Evolutionary conservation across 2,888 invertebrate species (phyloP), one percentile per base, ranked within the genome.

Genomic region (Drosophila suboccidentalis): DNA sequence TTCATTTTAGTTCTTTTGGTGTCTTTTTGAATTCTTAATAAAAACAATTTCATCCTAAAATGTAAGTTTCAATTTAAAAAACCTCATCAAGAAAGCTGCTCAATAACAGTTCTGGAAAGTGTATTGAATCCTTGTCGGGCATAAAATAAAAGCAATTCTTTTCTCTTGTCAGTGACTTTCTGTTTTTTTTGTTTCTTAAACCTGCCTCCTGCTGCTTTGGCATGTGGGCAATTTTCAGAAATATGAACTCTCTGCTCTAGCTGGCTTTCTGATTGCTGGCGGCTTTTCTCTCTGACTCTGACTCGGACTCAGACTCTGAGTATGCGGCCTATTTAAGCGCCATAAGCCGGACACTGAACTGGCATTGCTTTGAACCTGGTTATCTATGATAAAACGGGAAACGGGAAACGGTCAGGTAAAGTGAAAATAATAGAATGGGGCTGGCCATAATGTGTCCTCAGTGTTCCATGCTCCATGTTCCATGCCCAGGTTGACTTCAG

Each of bases 181-280:
- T 47, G n/a, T 15, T 29, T 41, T 17, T 46, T 54, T 15, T 29
- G 6, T 44, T 41, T 60, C 34, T 43, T 34, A 8, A 50, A 17
- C 17, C 15, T 67, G 55, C 47, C 41, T 34, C 38, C 29, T 60
- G 54, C 47, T 59, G 41, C 34, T 60, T 41, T 61, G 71, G 67
- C 74, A 76, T 78, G 64, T 73, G 76, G 75, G 79, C 81, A 77
- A 86, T 83, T 86, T 79, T 39, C 53, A 77, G 68, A 76, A 73
- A 75, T 67, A 65, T 65, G 68, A 86, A 57, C 72, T 79, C 55
- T 57, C 49, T 60, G 60, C 55, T 43, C 54, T 63, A 41, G 62
- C 58, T 74, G 80, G 66, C 76, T 73, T 65, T 58, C 67, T 77
- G 71, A 74, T 76, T 72, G 67, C 75, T 64, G 61, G 64, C 41